Percentiles rank a stretch among this genome's conserved stretches.
phyloP scores from a whole-genome alignment of 2,888 invertebrate genomes.

The Encarsia formosa region DNA sequence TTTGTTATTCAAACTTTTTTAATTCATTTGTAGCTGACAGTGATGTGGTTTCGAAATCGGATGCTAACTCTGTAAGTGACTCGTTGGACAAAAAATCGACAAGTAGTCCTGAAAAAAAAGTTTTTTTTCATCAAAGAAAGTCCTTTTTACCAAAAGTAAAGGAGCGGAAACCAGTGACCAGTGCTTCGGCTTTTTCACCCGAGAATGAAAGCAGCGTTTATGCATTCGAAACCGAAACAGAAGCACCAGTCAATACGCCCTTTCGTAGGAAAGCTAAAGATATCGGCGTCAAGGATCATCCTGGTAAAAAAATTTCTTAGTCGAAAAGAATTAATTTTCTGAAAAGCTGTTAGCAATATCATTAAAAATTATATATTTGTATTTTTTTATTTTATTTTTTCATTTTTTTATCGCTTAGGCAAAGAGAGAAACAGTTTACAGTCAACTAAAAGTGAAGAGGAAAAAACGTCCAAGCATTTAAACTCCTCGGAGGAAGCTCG shows the following conservation, averaged over 20 bases:
- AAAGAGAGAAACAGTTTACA: not conserved
- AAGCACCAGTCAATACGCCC: conserved; percentile 57
- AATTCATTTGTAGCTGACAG: conserved; percentile 30
- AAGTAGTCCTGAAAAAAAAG: conserved; percentile 33
- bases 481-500: conserved; percentile 27
- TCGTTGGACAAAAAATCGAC: conserved; percentile 38
- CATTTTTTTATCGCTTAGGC: not conserved
- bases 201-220: conserved; percentile 69
- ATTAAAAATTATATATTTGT: not conserved
- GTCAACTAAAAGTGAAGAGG: conserved; percentile 15
- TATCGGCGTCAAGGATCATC: conserved; percentile 6
- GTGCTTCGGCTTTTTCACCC: conserved; percentile 61
- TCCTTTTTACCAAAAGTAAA: conserved; percentile 59
- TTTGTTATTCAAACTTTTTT: too few species aligned
- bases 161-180: conserved; percentile 40
- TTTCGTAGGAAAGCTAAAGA: conserved; percentile 45
- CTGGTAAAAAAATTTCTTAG: too few species aligned
- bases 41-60: conserved; percentile 37
- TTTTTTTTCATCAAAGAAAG: conserved; percentile 53
- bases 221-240: conserved; percentile 67
- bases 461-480: conserved; percentile 20
- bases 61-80: conserved; percentile 36
- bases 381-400: not conserved
- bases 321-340: too few species aligned
- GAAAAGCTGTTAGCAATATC: too few species aligned